Conservation (phyloP, 1,140 invertebrate genomes). For the Amyelois transitella region DNA sequence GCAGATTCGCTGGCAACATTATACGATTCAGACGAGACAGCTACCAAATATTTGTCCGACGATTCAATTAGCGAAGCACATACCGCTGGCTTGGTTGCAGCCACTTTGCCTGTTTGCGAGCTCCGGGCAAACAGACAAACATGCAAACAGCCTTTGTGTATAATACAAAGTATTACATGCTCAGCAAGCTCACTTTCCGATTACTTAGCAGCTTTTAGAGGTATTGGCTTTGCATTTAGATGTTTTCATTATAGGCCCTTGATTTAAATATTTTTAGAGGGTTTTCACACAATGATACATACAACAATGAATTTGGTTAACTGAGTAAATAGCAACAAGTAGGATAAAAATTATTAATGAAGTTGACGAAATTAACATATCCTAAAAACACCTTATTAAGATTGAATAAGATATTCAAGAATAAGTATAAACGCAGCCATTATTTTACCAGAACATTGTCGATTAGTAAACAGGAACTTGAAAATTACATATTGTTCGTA, state of each 20-base stretch:
- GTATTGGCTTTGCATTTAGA: background rate
- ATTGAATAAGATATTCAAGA: background rate
- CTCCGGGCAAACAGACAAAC: background rate
- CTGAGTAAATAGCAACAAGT: too few relatives aligned
- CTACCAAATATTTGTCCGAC: slow-evolving; percentile 31
- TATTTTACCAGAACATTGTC: too few relatives aligned
- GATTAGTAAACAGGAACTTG: too few relatives aligned
- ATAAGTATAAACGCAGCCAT: too few relatives aligned
- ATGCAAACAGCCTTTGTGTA: background rate
- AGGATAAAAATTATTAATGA: too few relatives aligned
- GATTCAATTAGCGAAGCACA: slow-evolving; percentile 34
- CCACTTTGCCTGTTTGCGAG: slow-evolving; percentile 12
- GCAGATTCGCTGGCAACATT: background rate
- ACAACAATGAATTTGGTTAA: too few relatives aligned
- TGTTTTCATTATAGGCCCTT: background rate
- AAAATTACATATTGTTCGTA: too few relatives aligned
- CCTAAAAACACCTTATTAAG: too few relatives aligned
- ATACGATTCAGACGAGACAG: background rate
- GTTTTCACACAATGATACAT: too few relatives aligned
- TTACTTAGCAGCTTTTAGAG: background rate
- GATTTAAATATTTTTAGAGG: too few relatives aligned
- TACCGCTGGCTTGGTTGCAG: slow-evolving; percentile 10
- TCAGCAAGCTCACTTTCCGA: background rate
- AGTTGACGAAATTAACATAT: too few relatives aligned
- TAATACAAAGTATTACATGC: background rate